phyloP scores from a whole-genome alignment of 2,888 invertebrate genomes.

The Stenodema calcarata region DNA sequence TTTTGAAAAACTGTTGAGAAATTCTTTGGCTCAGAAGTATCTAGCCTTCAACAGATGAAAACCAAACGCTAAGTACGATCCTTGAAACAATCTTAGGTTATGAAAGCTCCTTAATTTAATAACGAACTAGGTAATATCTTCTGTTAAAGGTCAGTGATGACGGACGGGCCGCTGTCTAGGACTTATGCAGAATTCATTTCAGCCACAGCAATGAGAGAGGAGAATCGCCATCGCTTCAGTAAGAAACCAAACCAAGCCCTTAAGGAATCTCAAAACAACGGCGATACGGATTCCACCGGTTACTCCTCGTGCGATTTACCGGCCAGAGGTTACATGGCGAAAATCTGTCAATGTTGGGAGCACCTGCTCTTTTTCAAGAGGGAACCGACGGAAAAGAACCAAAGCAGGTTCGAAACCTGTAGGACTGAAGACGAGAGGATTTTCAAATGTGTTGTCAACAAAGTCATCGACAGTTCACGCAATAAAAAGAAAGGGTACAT shows the following conservation, averaged over 20 bases:
- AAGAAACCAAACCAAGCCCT: no score
- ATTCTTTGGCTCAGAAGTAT: no score
- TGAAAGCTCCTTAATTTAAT: no score
- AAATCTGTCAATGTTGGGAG: background rate
- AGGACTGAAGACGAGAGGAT: background rate
- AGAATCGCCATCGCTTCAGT: background rate
- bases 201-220: background rate
- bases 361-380: background rate
- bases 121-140: background rate
- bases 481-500: slow-evolving; percentile 26
- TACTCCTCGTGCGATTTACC: background rate
- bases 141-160: background rate
- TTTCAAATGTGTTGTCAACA: background rate
- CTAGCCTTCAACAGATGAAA: no score
- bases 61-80: no score
- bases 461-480: background rate
- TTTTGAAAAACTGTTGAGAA: no score
- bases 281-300: background rate
- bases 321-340: background rate
- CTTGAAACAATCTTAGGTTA: no score
- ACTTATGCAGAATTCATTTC: slow-evolving; percentile 31
- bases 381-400: background rate
- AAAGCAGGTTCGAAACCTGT: background rate
- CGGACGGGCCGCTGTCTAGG: slow-evolving; percentile 21
- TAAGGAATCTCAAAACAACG: background rate